Evolutionary conservation across 2,113 vertebrate species (phyloP).

Genomic region (Chaetops frenatus): DNA sequence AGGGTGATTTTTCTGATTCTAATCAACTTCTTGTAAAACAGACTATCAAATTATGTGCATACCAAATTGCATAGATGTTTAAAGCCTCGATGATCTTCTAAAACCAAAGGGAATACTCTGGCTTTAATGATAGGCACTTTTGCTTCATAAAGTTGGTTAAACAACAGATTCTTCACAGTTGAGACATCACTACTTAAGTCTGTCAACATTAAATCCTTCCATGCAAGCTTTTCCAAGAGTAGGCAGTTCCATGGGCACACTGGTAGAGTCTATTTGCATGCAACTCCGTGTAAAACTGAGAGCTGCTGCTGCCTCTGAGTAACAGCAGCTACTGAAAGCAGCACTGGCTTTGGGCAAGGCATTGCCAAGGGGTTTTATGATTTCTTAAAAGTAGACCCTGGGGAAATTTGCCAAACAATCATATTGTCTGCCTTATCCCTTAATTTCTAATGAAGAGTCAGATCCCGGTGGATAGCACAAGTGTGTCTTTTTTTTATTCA

Average conservation of each 20-base stretch:
- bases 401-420: slow-evolving; percentile 24
- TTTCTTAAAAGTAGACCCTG: neutral
- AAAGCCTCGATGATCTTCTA: slow-evolving; percentile 1
- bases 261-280: slow-evolving; percentile 46
- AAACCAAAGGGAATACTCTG: neutral
- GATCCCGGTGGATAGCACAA: neutral
- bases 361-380: neutral
- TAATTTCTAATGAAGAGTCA: slow-evolving; percentile 32
- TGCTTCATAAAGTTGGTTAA: slow-evolving; percentile 47
- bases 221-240: slow-evolving; percentile 58
- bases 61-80: neutral
- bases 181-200: slow-evolving; percentile 50
- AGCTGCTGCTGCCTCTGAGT: slow-evolving; percentile 17
- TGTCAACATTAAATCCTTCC: slow-evolving; percentile 59
- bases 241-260: slow-evolving; percentile 33
- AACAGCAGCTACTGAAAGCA: neutral
- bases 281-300: slow-evolving; percentile 31
- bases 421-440: slow-evolving; percentile 35
- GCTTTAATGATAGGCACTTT: slow-evolving; percentile 17
- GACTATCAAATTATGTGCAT: neutral
- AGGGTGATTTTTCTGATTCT: neutral
- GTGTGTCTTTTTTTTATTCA: neutral
- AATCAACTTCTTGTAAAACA: neutral
- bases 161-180: slow-evolving; percentile 64
- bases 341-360: slow-evolving; percentile 12